Base-by-base conservation (phyloP, 1,140 invertebrate species). In the Tetragonula clypearis region DNA sequence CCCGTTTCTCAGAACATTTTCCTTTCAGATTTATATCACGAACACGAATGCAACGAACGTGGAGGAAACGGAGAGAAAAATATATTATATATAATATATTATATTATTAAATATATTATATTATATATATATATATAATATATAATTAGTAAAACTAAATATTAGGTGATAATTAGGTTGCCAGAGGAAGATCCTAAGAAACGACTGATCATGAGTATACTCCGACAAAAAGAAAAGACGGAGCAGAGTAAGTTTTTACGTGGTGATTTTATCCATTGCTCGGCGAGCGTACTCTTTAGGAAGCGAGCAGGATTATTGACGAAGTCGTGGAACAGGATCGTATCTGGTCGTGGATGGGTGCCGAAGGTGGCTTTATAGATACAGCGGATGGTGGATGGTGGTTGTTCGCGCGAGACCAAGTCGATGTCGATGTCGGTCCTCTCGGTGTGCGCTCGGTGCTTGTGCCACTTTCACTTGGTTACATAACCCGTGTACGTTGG, bases 381-480 rank as follows among this genome's bases (percentile, higher is more conserved):
- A 83, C 68, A 35, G 41, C 19, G 78, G 62, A 82, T 69, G 72
- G 81, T 84, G 79, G 85, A 86, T 82, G 88, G 88, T 87, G 88
- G 86, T 86, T 88, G 88, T 84, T 90, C 76, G 84, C 84, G 89
- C 79, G 82, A 84, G 76, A 82, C 85, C 76, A 80, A 79, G 68
- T 35, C 81, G 82, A 76, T 65, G 86, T 82, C 87, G 87, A 85
- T 90, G 84, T 81, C 90, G 86, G 85, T 86, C 77, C 77, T 87
- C 87, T 87, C 87, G 84, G 82, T 73, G 89, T 75, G 92, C 87
- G 84, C 83, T 85, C 91, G 90, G 88, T 92, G 90, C 90, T 92
- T 94, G 94, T 94, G 94, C 94, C 93, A 95, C 94, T 95, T 95
- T 95, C 94, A 95, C 94, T 95, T 94, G 93, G 92, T 94, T 95